Percentiles rank a stretch among this genome's conserved stretches.
These are phyloP conservation scores for Meleagris gallopavo DNA, from an alignment of 2,113 vertebrate species.

Conservation along the genomic window DNA sequence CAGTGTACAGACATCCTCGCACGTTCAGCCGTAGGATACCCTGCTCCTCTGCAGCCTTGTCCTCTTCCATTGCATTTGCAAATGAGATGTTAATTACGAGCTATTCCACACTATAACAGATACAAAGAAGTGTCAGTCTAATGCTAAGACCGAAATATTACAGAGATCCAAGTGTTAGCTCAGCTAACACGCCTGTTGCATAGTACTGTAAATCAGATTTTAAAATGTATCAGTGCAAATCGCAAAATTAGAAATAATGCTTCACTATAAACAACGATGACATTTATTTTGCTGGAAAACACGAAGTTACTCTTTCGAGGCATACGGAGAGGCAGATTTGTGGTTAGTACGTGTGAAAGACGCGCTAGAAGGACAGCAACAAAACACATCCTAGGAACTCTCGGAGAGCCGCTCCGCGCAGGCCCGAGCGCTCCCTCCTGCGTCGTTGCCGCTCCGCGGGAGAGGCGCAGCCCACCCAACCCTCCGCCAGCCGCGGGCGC, in stretches of 20 bases:
- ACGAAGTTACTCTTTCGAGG: not conserved
- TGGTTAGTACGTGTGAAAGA: rapidly evolving
- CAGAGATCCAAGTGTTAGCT: not conserved
- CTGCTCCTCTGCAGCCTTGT: constrained; percentile 17
- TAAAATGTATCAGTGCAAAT: not conserved
- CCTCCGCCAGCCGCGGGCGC: not conserved
- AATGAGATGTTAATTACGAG: rapidly evolving
- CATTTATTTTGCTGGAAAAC: not conserved
- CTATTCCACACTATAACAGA: not conserved
- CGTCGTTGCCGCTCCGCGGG: rapidly evolving
- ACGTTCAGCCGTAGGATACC: constrained; percentile 74
- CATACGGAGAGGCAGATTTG: not conserved
- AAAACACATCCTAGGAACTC: not conserved
- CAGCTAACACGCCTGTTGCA: not conserved
- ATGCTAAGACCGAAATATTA: not conserved
- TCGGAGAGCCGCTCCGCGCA: not conserved
- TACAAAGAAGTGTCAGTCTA: not conserved
- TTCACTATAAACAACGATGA: not conserved
- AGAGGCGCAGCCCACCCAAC: rapidly evolving
- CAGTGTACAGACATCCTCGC: constrained; percentile 70
- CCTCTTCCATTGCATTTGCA: constrained; percentile 52
- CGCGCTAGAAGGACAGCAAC: not conserved
- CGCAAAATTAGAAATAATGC: not conserved
- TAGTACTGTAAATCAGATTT: not conserved
- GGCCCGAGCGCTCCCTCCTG: too few relatives aligned